phyloP scores from a whole-genome alignment of 2,888 invertebrate species.

The Papilio elwesi region DNA sequence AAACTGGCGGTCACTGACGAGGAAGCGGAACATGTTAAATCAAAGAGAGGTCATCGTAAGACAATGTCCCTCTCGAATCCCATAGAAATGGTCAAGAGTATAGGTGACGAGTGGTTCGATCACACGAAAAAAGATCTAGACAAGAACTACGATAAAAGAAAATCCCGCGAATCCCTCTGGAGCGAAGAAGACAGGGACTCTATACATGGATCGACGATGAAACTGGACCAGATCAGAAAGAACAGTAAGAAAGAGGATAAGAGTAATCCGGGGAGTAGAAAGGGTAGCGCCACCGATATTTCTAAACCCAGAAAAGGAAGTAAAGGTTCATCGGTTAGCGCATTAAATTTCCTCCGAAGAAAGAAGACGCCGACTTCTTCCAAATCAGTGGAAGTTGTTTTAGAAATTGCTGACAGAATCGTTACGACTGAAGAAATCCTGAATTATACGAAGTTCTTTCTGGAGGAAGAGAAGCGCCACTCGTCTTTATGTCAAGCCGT shows the following conservation, averaged over 20 bases:
- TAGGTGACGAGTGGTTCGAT: slow-evolving; percentile 80
- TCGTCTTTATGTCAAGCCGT: slow-evolving; percentile 60
- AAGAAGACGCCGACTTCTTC: slow-evolving; percentile 73
- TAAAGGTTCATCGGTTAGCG: slow-evolving; percentile 76
- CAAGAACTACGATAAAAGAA: slow-evolving; percentile 72
- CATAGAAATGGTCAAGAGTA: slow-evolving; percentile 73
- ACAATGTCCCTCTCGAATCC: slow-evolving; percentile 81
- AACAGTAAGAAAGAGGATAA: slow-evolving; percentile 76
- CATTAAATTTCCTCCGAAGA: slow-evolving; percentile 73
- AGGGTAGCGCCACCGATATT: slow-evolving; percentile 65
- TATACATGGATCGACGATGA: slow-evolving; percentile 69
- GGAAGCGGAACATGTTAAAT: slow-evolving; percentile 66
- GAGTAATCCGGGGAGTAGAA: slow-evolving; percentile 61
- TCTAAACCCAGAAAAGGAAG: slow-evolving; percentile 74
- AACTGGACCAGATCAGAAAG: slow-evolving; percentile 70
- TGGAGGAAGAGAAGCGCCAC: slow-evolving; percentile 74
- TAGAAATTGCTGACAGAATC: slow-evolving; percentile 64
- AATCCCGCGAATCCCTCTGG: slow-evolving; percentile 79
- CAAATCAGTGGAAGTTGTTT: slow-evolving; percentile 72
- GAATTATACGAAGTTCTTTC: slow-evolving; percentile 68
- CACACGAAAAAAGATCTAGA: slow-evolving; percentile 70
- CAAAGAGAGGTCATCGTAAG: slow-evolving; percentile 76
- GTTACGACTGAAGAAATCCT: slow-evolving; percentile 67
- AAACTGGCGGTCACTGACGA: slow-evolving; percentile 79
- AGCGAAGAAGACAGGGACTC: slow-evolving; percentile 79